Conservation (phyloP, 2,797 vertebrate species). For the Hoplostethus mediterraneus region DNA sequence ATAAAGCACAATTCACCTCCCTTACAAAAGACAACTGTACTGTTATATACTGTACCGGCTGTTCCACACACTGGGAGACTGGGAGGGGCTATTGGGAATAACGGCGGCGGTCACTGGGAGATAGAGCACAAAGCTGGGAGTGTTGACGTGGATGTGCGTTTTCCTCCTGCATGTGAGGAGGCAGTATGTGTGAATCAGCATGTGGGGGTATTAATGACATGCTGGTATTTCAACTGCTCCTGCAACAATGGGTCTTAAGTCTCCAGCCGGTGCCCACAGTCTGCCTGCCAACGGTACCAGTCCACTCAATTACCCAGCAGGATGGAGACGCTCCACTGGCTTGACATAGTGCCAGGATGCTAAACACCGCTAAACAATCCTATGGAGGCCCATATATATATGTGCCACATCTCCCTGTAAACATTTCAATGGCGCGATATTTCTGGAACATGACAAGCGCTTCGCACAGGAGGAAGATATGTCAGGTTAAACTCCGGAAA, state of each 20-base stretch:
- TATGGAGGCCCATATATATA: constrained; percentile 21
- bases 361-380: constrained; percentile 50
- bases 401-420: constrained; percentile 42
- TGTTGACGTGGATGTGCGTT: constrained; percentile 47
- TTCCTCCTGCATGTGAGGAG: constrained; percentile 58
- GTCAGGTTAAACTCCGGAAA: constrained; percentile 52
- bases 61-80: constrained; percentile 50
- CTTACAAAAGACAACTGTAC: constrained; percentile 72
- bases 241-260: constrained; percentile 79
- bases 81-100: constrained; percentile 65
- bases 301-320: constrained; percentile 63
- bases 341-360: constrained; percentile 44
- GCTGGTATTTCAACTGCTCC: constrained; percentile 76
- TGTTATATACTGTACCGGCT: constrained; percentile 71
- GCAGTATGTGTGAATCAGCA: constrained; percentile 70
- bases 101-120: constrained; percentile 59
- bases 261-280: constrained; percentile 61
- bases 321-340: constrained; percentile 58
- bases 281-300: constrained; percentile 69
- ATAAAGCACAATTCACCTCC: constrained; percentile 80
- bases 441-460: constrained; percentile 46
- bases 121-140: constrained; percentile 68
- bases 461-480: constrained; percentile 46
- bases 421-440: constrained; percentile 31
- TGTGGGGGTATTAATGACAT: constrained; percentile 78